These are phyloP conservation scores for Molossus molossus DNA, from an alignment of 2,797 vertebrate genomes.

Conservation along the genomic window DNA sequence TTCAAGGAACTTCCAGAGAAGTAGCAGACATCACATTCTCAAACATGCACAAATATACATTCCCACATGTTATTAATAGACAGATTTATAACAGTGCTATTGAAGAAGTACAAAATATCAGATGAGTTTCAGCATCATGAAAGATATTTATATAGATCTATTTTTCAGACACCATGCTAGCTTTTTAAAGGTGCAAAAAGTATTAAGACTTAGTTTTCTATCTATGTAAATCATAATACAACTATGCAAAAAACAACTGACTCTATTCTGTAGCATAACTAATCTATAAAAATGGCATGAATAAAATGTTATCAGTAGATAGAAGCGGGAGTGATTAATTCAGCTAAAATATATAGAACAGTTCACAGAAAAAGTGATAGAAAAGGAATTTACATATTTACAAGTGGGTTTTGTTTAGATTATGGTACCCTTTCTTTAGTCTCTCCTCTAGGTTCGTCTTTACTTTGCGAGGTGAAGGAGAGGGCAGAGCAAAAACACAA, in stretches of 20 bases:
- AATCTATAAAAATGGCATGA: not conserved
- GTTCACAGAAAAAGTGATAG: not conserved
- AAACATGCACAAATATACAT: not conserved
- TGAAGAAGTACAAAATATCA: conserved; percentile 29
- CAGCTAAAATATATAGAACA: not conserved
- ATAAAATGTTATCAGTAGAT: not conserved
- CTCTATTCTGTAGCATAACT: not conserved
- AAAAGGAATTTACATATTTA: not conserved
- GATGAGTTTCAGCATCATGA: not conserved
- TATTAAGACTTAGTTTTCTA: not conserved
- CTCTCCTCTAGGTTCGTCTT: not conserved
- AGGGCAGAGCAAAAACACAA: not conserved
- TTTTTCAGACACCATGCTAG: not conserved
- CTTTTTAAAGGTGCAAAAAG: not conserved
- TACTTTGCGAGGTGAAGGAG: not conserved
- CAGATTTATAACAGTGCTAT: conserved; percentile 8
- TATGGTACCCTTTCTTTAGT: not conserved
- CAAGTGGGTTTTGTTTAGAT: not conserved
- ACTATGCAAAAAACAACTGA: not conserved
- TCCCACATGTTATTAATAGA: not conserved
- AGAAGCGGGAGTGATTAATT: not conserved
- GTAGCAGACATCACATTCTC: not conserved
- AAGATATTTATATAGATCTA: conserved; percentile 1
- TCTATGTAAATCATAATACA: not conserved
- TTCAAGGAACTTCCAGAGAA: conserved; percentile 47